Evolutionary conservation across 1,140 invertebrate genomes (phyloP).

Genomic region (Myzus persicae): DNA sequence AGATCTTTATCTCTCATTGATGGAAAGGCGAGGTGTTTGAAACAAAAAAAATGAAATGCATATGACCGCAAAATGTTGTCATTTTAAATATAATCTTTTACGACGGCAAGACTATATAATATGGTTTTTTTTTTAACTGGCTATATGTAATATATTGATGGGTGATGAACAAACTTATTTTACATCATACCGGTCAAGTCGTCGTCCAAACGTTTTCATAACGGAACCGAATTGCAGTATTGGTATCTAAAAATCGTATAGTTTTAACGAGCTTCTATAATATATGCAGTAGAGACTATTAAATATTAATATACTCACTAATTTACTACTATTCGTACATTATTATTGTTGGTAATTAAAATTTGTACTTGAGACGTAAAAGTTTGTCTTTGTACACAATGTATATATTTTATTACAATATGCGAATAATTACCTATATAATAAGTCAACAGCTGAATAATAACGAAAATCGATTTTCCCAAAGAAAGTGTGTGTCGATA

Average conservation of each 20-base stretch:
- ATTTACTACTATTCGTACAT: background rate
- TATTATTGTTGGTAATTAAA: background rate
- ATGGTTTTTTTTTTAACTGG: background rate
- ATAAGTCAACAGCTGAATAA: background rate
- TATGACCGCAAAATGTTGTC: background rate
- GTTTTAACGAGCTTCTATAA: background rate
- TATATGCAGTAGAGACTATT: background rate
- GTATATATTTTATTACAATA: background rate
- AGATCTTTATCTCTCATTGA: background rate
- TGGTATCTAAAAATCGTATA: background rate
- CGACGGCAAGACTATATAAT: background rate
- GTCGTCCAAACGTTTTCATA: background rate
- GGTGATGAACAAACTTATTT: background rate
- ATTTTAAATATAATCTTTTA: background rate
- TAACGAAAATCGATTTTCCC: background rate
- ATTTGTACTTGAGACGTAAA: background rate
- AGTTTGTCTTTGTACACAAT: background rate
- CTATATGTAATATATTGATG: background rate
- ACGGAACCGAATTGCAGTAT: background rate
- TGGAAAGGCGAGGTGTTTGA: background rate
- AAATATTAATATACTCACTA: background rate
- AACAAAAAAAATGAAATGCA: background rate
- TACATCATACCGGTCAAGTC: background rate
- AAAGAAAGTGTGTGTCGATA: background rate
- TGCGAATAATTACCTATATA: no score